Base-by-base conservation (phyloP, 2,797 vertebrate genomes). In the Mus caroli region DNA sequence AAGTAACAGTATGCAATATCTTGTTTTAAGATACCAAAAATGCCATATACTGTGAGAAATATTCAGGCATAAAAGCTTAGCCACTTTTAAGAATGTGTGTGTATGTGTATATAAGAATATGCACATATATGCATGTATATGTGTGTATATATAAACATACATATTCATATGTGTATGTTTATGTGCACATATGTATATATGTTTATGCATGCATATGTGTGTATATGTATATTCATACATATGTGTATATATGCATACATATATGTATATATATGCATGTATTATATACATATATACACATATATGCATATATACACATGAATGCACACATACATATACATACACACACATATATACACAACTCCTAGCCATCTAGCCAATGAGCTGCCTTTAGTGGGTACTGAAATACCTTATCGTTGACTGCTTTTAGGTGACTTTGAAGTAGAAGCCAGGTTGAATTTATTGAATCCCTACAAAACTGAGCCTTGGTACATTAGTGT, bases 11-110 rank as follows among this genome's bases (percentile, higher is more conserved):
- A 88, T 56, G 60, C 40, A 43, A 0, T 80, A 58, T 93, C 24
- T 71, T 56, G 12, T 56, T 84, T 76, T 64, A 95, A 82, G 13
- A 58, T 75, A 71, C 80, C 9, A 85, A 64, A 95, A 83, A 40
- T 86, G 26, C 26, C 87, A 3, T 83, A 3, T 58, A n/a, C n/a
- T 54, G 0, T 71, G 24, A 86, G 60, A 56, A 69, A 62, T 84
- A 43, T 64, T 90, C 22, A 31, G 88, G 34, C 52, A 88, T n/a
- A 46, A 11, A 75, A 80, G 88, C 50, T 69, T 69, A 31, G n/a
- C 84, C 6, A 28, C 52, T 88, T 92, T 46, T 64, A 75, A 75
- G 22, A 71, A 37, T 62, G 17, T 60, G 22, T 69, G 20, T 73
- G 37, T 73, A 3, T 71, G 3, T 37, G 20, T 24, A 9, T 22